Base-by-base conservation (phyloP, 1,140 invertebrate species). In the Drosophila nigromelanica region DNA sequence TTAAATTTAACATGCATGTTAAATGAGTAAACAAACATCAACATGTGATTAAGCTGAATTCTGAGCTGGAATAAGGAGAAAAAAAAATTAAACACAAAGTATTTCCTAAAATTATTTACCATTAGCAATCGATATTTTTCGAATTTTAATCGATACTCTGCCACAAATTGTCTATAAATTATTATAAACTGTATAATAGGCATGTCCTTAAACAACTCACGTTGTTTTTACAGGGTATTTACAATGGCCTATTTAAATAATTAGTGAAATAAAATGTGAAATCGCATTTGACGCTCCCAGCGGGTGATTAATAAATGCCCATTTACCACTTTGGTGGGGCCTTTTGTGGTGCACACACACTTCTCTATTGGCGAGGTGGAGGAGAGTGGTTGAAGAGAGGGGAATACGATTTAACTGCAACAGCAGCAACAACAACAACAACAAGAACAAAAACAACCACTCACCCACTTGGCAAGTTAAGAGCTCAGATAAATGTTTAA, bases 401-500 rank as follows among this genome's bases (percentile, higher is more conserved):
- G 5, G 2, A 15, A 58, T 18, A 33, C 55, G 24, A 58, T 42
- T 56, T 42, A 18, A 21, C 27, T 47, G 42, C 27, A 27, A 58
- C 47, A 27, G 21, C 45, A 35, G 5, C 37, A 12, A 21, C 5
- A n/a, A 10, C 7, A 30, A 30, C 5, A 52, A 52, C 37, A 12
- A 21, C 5, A 12, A 10, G 4, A 27, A 27, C 12, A 52, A 52
- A 10, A 35, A 37, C 14, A 62, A 21, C 50, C 27, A 47, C 33
- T 42, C 56, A 27, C 18, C 27, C 48, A 60, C 55, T 68, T 54
- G 70, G 11, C 37, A 37, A 62, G 71, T 61, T 69, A 73, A 78
- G 76, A 72, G 61, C 66, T 77, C 81, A 74, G 73, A 77, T 85
- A 85, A 86, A 73, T 76, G 73, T 67, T 67, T 73, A 42, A 55